A percentile compares a stretch with the other conserved stretches of the same genome.
These are phyloP conservation scores for Leguminivora glycinivorella DNA, from an alignment of 1,140 invertebrate species.

Conservation along the genomic window DNA sequence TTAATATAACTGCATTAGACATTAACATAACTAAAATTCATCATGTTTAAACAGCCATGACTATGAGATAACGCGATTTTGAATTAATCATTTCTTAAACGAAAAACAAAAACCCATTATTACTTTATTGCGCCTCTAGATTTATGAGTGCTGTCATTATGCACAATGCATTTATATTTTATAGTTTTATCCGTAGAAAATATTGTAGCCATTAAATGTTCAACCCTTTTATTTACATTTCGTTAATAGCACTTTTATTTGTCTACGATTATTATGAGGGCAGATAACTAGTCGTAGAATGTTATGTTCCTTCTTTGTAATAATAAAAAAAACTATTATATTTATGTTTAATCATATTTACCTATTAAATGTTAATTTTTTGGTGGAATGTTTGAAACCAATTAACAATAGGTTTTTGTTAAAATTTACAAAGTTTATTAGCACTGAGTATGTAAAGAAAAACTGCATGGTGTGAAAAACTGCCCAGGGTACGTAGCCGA, in stretches of 20 bases:
- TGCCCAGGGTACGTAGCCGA: too few relatives aligned
- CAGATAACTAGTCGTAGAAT: background rate
- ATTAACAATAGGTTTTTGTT: too few relatives aligned
- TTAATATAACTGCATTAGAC: background rate
- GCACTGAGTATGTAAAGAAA: too few relatives aligned
- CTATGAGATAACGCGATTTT: conserved; percentile 10
- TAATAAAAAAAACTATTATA: too few relatives aligned
- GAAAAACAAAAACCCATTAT: background rate
- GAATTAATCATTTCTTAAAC: background rate
- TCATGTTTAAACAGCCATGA: background rate
- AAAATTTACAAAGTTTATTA: too few relatives aligned
- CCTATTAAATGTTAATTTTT: too few relatives aligned
- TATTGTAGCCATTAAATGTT: conserved; percentile 25
- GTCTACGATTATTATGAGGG: background rate
- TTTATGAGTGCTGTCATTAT: conserved; percentile 19
- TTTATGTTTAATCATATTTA: too few relatives aligned
- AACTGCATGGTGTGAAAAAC: too few relatives aligned
- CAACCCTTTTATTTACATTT: conserved; percentile 19
- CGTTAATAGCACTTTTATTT: background rate
- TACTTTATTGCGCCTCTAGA: background rate
- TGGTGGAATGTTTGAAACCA: too few relatives aligned
- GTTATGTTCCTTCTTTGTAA: too few relatives aligned
- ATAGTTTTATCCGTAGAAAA: conserved; percentile 17
- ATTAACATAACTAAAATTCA: background rate
- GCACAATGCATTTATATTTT: conserved; percentile 9